Percentiles rank a stretch among this genome's conserved stretches.
phyloP scores from a whole-genome alignment of 2,888 invertebrate species.

The Drosophila koepferae region DNA sequence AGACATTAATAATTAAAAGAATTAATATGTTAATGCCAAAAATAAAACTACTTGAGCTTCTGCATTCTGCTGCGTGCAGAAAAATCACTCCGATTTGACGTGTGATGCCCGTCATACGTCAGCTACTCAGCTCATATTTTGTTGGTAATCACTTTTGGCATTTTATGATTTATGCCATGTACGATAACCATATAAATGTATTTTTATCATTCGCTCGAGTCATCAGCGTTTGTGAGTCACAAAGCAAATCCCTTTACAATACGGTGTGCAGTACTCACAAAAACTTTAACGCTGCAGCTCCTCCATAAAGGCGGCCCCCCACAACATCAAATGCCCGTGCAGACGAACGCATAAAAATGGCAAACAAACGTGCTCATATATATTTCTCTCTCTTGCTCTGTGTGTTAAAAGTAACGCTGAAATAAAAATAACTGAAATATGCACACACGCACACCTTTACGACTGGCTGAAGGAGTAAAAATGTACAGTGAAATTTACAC shows the following conservation, averaged over 20 bases:
- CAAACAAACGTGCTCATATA: slow-evolving; percentile 59
- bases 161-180: slow-evolving; percentile 65
- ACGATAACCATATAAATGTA: slow-evolving; percentile 62
- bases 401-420: slow-evolving; percentile 67
- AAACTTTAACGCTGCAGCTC: slow-evolving; percentile 40
- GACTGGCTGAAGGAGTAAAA: slow-evolving; percentile 74
- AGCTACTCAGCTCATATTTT: slow-evolving; percentile 2
- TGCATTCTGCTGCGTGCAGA: background rate
- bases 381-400: slow-evolving; percentile 6
- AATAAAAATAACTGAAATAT: slow-evolving; percentile 77
- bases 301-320: slow-evolving; percentile 30
- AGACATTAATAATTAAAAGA: background rate
- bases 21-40: background rate
- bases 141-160: slow-evolving; percentile 21
- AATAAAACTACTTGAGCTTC: background rate
- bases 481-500: slow-evolving; percentile 73
- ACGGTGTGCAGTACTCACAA: slow-evolving; percentile 32
- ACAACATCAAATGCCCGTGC: slow-evolving; percentile 18
- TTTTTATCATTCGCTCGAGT: slow-evolving; percentile 58
- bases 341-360: slow-evolving; percentile 54
- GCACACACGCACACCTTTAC: slow-evolving; percentile 65
- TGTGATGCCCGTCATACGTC: background rate
- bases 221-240: slow-evolving; percentile 58
- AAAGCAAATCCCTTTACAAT: slow-evolving; percentile 71
- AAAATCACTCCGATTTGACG: slow-evolving; percentile 1